Evolutionary conservation across 1,140 invertebrate species (phyloP).

Genomic region (Drosophila pruinosa): DNA sequence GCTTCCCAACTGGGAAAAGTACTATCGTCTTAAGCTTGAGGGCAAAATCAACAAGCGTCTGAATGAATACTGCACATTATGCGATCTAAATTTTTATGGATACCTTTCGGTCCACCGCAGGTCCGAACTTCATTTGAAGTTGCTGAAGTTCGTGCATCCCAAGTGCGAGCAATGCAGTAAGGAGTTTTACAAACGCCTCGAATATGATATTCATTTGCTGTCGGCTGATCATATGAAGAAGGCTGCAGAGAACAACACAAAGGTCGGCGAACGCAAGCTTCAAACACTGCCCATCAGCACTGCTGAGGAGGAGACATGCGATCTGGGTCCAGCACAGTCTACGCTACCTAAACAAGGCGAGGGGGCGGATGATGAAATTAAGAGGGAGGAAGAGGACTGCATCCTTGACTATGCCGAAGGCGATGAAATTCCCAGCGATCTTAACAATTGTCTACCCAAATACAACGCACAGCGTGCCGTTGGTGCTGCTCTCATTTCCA

Average conservation of each 20-base stretch:
- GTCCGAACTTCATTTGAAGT: slow-evolving; percentile 90
- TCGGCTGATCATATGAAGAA: slow-evolving; percentile 88
- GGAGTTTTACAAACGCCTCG: slow-evolving; percentile 90
- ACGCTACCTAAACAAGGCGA: too few species aligned
- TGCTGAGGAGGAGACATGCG: slow-evolving; percentile 84
- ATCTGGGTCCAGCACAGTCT: slow-evolving; percentile 76
- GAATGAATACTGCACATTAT: slow-evolving; percentile 91
- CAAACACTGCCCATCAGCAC: slow-evolving; percentile 78
- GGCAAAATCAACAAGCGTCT: slow-evolving; percentile 85
- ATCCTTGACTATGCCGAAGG: slow-evolving; percentile 84
- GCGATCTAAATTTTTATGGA: slow-evolving; percentile 90
- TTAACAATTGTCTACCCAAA: slow-evolving; percentile 78
- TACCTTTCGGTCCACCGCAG: slow-evolving; percentile 90
- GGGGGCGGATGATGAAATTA: slow-evolving; percentile 59
- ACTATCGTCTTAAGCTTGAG: slow-evolving; percentile 87
- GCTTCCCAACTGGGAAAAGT: slow-evolving; percentile 86
- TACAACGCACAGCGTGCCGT: slow-evolving; percentile 84
- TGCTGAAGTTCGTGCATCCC: slow-evolving; percentile 92
- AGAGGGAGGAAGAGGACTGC: slow-evolving; percentile 82
- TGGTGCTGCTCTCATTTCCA: slow-evolving; percentile 83
- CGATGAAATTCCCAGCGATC: slow-evolving; percentile 83
- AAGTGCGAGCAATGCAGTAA: slow-evolving; percentile 89
- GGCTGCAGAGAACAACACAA: slow-evolving; percentile 84
- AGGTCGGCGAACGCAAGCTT: slow-evolving; percentile 82
- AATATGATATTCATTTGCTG: slow-evolving; percentile 88